Base-by-base conservation (phyloP, 2,113 vertebrate genomes). In the Alligator mississippiensis region DNA sequence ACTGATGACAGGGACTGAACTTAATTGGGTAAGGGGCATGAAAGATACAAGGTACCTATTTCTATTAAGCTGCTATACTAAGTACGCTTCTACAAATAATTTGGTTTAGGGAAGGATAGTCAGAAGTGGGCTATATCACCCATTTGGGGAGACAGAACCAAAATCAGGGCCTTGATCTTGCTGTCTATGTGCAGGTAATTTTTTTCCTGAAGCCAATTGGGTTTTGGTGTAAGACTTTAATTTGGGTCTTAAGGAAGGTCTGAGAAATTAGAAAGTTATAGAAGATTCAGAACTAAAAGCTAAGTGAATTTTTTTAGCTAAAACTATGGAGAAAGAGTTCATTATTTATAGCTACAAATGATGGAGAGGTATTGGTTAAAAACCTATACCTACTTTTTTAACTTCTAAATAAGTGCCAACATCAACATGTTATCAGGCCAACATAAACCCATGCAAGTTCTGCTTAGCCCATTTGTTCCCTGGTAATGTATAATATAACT, bases 311-410 rank as follows among this genome's bases (percentile, higher is more conserved):
- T 80, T 4, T 72, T 6, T 62, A 76, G 6, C 3, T 4, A 59
- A 59, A 93, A 47, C 2, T 0, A 30, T 19, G 9, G 15, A 1
- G 47, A 74, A 82, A 28, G 38, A 5, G 0, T 1, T 9, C 0
- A 0, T 9, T 6, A 1, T 17, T 82, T 80, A 66, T 62, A 66
- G 64, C 76, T 85, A 59, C 13, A 63, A 77, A 5, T 38, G 7
- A 3, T 47, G 79, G 2, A 0, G 78, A 21, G 75, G 82, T 90
- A 9, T 6, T 57, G 11, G 7, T 16, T 85, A 25, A 47, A 63
- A 18, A 75, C 70, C 80, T 87, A 89, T 89, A 85, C 2, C 11
- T 2, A 62, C 61, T 62, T 25, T 62, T 8, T 25, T 11, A 25
- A 62, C 61, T 24, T 62, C 61, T 62, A 62, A 62, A 25, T 24